Evolutionary conservation across 2,113 vertebrate species (phyloP), one percentile per base, ranked within the genome.

Genomic region (Pyxicephalus adspersus): DNA sequence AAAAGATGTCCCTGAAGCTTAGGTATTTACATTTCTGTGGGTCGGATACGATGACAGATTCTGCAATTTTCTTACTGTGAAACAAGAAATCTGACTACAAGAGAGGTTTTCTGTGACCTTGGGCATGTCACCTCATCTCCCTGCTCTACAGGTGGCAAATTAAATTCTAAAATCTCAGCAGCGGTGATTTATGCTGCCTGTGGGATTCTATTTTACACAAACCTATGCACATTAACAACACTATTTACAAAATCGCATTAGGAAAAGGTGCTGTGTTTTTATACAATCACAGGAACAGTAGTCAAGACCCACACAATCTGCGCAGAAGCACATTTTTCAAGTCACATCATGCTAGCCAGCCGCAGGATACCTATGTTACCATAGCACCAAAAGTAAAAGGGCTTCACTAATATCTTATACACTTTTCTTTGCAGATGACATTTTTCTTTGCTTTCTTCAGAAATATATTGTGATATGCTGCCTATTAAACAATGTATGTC

Each of bases 1-100:
- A 23, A 73, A 75, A 82, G 38, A 66, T 75, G 80, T 82, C 80
- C 80, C 31, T 22, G 50, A 28, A 81, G 70, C 70, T 55, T 63
- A 80, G 52, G 61, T 81, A 81, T 81, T 81, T 81, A 81, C 80
- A 75, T 75, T 74, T 65, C 29, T 73, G 72, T 82, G 19, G 80
- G 80, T 82, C 52, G 29, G 22, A 82, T 66, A 73, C 57, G 71
- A 58, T 80, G 77, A 80, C 77, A 80, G 67, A 80, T 72, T 45
- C 77, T 72, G 66, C 70, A 50, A 26, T 75, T 75, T 74, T 75
- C 68, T 66, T 51, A 75, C 80, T 66, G 80, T 75, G 80, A 73
- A 73, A 81, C 79, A 81, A 73, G 71, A 82, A 75, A 75, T 75
- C 50, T 64, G 28, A 75, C 70, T 82, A 63, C 70, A 66, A 82